These are phyloP conservation scores for Shinisaurus crocodilurus DNA, from an alignment of 2,113 vertebrate species.

Conservation along the genomic window DNA sequence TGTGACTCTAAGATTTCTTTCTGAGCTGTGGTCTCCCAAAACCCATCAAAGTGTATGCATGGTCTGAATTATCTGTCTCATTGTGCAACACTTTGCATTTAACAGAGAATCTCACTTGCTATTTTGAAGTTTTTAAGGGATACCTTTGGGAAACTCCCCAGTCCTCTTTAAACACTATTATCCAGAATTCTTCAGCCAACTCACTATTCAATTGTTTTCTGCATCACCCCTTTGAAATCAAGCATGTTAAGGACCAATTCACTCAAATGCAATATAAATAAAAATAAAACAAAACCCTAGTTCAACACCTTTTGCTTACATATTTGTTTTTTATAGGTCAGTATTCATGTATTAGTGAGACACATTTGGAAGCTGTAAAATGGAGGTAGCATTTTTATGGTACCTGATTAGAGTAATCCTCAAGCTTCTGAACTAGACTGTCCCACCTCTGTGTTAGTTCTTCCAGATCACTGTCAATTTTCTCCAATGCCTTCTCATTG, in stretches of 20 bases:
- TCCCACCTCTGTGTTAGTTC: conserved; percentile 94
- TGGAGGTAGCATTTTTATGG: background rate
- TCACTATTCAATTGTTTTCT: background rate
- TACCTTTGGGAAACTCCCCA: background rate
- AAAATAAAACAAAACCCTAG: background rate
- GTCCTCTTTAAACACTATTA: background rate
- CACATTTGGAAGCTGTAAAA: background rate
- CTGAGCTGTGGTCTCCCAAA: background rate
- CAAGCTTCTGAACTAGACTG: conserved; percentile 92
- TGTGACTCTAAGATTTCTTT: background rate
- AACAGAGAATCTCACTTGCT: background rate
- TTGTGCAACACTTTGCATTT: background rate
- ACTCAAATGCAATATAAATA: background rate
- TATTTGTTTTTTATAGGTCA: background rate
- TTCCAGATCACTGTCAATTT: conserved; percentile 86
- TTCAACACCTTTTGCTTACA: background rate
- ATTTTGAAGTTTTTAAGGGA: background rate
- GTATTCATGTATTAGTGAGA: background rate
- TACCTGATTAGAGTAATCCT: conserved; percentile 95
- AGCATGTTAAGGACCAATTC: background rate
- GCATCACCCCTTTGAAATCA: background rate
- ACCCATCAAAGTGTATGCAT: background rate
- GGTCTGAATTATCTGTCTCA: background rate
- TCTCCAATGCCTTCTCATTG: conserved; percentile 77
- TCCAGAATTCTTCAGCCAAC: background rate